Conservation (phyloP, 2,797 vertebrate genomes). For the Sebastes baramenuke region DNA sequence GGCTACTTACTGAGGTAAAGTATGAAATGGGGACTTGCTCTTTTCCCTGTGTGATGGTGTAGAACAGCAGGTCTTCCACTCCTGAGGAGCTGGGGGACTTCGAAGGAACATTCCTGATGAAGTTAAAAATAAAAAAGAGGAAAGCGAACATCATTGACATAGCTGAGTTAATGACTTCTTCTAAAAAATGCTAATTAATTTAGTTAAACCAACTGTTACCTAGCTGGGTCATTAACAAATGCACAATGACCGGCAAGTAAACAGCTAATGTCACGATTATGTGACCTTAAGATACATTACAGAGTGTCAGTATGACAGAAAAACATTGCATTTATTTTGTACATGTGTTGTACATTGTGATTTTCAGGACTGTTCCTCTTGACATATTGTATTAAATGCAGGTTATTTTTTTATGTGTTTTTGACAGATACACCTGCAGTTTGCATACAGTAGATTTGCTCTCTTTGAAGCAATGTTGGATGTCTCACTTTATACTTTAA, state of each 20-base stretch:
- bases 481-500: not conserved
- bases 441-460: too few relatives aligned
- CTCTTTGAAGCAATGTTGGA: too few relatives aligned
- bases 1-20: constrained; percentile 84
- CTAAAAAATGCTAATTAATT: not conserved
- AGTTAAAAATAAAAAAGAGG: not conserved
- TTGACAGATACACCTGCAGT: too few relatives aligned
- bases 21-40: constrained; percentile 86
- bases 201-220: not conserved
- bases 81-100: constrained; percentile 78
- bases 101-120: constrained; percentile 49
- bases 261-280: not conserved
- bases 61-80: constrained; percentile 89
- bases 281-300: not conserved
- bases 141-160: not conserved
- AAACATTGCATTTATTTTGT: not conserved
- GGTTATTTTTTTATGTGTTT: too few relatives aligned
- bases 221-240: not conserved
- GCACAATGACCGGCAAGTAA: not conserved
- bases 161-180: not conserved
- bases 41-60: constrained; percentile 88
- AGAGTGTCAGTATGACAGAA: not conserved
- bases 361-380: too few relatives aligned
- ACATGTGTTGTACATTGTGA: too few relatives aligned
- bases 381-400: too few relatives aligned